These are phyloP conservation scores for Phenganax marumi DNA, from an alignment of 92 coral and sea anemone genomes.

Conservation along the genomic window DNA sequence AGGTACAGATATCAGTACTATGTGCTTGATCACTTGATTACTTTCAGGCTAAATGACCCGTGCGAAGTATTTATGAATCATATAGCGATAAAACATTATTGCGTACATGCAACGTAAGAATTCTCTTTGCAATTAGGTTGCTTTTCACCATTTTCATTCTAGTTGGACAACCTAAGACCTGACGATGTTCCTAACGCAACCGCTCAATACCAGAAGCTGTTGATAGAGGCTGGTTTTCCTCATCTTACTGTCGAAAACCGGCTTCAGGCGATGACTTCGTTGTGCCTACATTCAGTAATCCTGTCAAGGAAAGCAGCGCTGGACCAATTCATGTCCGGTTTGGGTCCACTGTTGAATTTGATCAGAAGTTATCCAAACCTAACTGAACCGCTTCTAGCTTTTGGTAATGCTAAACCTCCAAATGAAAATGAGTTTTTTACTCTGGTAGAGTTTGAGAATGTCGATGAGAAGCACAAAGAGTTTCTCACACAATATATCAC, in stretches of 20 bases:
- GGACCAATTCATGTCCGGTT: slow-evolving; percentile 24
- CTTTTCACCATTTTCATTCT: not conserved
- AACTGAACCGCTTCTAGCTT: slow-evolving; percentile 22
- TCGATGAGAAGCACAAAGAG: not conserved
- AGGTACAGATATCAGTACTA: not conserved
- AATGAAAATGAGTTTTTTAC: slow-evolving; percentile 15
- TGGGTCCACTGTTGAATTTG: slow-evolving; percentile 12
- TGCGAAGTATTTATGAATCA: not conserved
- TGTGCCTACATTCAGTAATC: slow-evolving; percentile 25
- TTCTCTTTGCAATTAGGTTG: not conserved
- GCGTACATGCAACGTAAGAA: not conserved
- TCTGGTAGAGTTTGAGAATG: slow-evolving; percentile 36
- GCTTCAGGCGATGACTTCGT: not conserved
- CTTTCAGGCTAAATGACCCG: no score
- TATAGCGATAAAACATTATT: not conserved
- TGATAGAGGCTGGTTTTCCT: not conserved
- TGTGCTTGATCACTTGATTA: no score
- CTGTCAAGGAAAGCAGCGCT: slow-evolving; percentile 32
- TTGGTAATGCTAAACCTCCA: slow-evolving; percentile 22
- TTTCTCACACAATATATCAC: no score
- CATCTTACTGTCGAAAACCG: no score
- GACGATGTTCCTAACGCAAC: not conserved
- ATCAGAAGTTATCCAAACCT: slow-evolving; percentile 11
- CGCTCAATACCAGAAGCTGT: not conserved
- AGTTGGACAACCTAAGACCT: no score